These are phyloP conservation scores for Andrena trimmerana DNA, from an alignment of 2,888 invertebrate genomes.

Conservation along the genomic window DNA sequence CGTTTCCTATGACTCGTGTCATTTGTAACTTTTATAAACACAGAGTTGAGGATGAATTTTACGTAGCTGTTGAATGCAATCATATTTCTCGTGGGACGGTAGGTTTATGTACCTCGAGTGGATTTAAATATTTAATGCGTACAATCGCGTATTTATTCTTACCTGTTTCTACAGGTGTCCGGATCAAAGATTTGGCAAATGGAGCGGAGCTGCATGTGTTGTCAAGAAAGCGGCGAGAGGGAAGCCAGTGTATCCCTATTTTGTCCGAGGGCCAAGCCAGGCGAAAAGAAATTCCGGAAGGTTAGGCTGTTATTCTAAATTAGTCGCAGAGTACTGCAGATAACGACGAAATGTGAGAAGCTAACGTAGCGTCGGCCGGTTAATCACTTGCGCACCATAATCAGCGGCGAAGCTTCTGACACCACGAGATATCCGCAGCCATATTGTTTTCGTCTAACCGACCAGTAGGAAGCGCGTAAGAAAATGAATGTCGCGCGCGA, in stretches of 20 bases:
- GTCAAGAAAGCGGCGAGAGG: slow-evolving; percentile 96
- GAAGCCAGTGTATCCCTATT: slow-evolving; percentile 95
- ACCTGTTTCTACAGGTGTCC: slow-evolving; percentile 89
- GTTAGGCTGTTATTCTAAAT: slow-evolving; percentile 83
- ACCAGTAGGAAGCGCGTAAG: slow-evolving; percentile 44
- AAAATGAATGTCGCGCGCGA: slow-evolving; percentile 55
- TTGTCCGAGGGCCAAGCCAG: slow-evolving; percentile 95
- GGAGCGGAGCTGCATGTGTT: slow-evolving; percentile 97
- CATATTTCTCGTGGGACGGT: neutral
- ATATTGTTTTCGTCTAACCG: slow-evolving; percentile 75
- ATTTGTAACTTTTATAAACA: slow-evolving; percentile 10
- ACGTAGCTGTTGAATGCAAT: neutral
- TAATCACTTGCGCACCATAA: slow-evolving; percentile 38
- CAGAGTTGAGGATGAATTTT: slow-evolving; percentile 7
- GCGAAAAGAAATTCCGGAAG: slow-evolving; percentile 94
- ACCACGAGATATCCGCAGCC: slow-evolving; percentile 74
- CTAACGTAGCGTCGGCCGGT: neutral
- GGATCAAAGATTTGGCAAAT: slow-evolving; percentile 98
- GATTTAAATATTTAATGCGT: neutral
- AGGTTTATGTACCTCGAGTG: neutral
- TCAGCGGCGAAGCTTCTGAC: slow-evolving; percentile 65
- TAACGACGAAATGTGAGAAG: neutral
- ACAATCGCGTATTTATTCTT: slow-evolving; percentile 42
- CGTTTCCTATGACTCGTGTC: slow-evolving; percentile 1
- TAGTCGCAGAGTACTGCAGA: slow-evolving; percentile 1